Evolutionary conservation across 2,888 invertebrate genomes (phyloP), one percentile per base, ranked within the genome.

Genomic region (Protula sp.): DNA sequence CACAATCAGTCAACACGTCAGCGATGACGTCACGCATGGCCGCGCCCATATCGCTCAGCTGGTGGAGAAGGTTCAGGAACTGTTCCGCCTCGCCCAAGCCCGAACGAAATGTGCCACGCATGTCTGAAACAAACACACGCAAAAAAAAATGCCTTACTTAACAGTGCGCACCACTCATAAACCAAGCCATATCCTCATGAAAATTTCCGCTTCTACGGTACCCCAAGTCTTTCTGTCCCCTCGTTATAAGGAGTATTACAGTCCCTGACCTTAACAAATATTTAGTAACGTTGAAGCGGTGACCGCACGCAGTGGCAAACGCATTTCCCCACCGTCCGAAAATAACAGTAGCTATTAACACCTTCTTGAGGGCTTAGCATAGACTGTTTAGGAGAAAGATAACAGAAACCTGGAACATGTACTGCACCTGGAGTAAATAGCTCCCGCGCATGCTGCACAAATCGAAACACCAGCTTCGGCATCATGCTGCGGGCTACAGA

Each of bases 11-110:
- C 30, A 97, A 85, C 30, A 92, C 91, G 69, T 89, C 86, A 48
- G 94, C 93, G 89, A 97, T 93, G 60, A 94, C 92, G 71, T 87
- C 86, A 68, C 94, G 86, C 95, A 97, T 95, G 67, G 94, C 87
- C 69, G 94, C 94, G 45, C 97, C 97, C 92, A 95, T 92, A 77
- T 92, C 92, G 83, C 94, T 94, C 72, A 94, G 87, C 78, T 93
- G 92, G 82, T 94, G 89, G 63, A 97, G 83, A 89, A 95, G 92
- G 69, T 89, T 88, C 61, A 94, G 87, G 82, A 89, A 94, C 62
- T 87, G 86, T 80, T 94, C 93, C 60, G 92, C 91, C 74, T 91
- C 89, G 75, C 89, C 88, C 67, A 93, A 89, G 28, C 89, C 89
- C 47, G 78, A 69, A 31, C 75, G 67, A 60, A 76, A 76, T 59